A percentile compares a stretch with the other conserved stretches of the same genome.
Conservation (phyloP, 2,113 vertebrate species). For the Neodontobutis hainanensis region DNA sequence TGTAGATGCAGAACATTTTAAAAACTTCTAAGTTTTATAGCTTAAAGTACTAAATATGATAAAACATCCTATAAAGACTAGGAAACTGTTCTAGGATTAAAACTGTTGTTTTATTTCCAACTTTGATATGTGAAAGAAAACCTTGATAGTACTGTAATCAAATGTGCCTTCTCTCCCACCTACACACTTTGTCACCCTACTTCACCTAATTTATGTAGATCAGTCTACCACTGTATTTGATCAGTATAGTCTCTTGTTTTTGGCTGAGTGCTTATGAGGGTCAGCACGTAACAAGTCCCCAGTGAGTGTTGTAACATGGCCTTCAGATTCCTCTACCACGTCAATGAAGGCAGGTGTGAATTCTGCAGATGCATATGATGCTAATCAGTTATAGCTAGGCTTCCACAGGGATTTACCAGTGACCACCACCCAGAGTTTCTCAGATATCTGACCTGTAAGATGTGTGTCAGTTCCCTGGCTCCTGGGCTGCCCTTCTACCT, state of each 20-base stretch:
- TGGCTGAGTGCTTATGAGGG: conserved; percentile 5
- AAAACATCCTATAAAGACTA: no score
- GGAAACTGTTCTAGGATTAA: no score
- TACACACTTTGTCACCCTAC: conserved; percentile 1
- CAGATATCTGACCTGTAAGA: conserved; percentile 33
- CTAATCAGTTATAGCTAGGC: conserved; percentile 46
- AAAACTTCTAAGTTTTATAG: no score
- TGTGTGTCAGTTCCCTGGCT: conserved; percentile 15
- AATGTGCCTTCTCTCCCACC: conserved; percentile 14
- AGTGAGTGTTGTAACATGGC: conserved; percentile 51
- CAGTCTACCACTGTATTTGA: not conserved
- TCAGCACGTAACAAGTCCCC: conserved; percentile 32
- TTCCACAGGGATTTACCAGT: conserved; percentile 37
- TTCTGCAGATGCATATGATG: conserved; percentile 58
- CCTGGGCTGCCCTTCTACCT: conserved; percentile 33
- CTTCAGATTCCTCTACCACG: conserved; percentile 37
- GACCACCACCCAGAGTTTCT: conserved; percentile 48
- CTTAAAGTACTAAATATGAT: no score
- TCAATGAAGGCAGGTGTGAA: conserved; percentile 61
- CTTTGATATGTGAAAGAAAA: no score
- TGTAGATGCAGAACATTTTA: no score
- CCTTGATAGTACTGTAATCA: not conserved
- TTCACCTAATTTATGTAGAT: conserved; percentile 3
- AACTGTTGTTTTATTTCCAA: no score
- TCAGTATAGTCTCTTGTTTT: not conserved